These are phyloP conservation scores for Eumacrocentrus americanus DNA, from an alignment of 2,888 invertebrate species.

Conservation along the genomic window DNA sequence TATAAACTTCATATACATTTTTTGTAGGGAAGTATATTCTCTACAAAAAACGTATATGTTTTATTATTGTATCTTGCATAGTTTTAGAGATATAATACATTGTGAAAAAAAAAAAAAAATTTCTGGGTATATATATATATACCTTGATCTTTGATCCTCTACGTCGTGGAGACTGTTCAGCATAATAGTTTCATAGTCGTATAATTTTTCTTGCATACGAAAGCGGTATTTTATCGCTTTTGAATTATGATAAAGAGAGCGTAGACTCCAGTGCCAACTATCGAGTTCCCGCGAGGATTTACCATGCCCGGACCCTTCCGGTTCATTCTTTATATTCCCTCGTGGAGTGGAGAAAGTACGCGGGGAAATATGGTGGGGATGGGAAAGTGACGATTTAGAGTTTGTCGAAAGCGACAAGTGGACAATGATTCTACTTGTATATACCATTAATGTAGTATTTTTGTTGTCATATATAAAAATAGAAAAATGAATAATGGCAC, in stretches of 20 bases:
- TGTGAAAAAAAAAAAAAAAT: neutral
- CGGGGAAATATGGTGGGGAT: constrained; percentile 5
- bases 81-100: neutral
- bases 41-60: too few species aligned
- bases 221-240: constrained; percentile 31
- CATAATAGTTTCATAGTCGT: constrained; percentile 5
- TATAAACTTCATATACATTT: too few species aligned
- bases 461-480: constrained; percentile 32
- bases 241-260: constrained; percentile 28
- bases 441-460: neutral
- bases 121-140: neutral
- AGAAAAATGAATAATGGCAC: constrained; percentile 47
- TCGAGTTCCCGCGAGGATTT: constrained; percentile 12
- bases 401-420: too few species aligned
- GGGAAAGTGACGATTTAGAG: neutral
- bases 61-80: too few species aligned
- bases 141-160: neutral
- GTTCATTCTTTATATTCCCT: constrained; percentile 13
- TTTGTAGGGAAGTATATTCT: too few species aligned
- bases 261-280: constrained; percentile 21
- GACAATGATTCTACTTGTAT: constrained; percentile 17
- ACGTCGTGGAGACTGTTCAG: neutral
- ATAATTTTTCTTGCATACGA: constrained; percentile 9
- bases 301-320: constrained; percentile 8
- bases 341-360: constrained; percentile 15